Evolutionary conservation across 2,888 invertebrate species (phyloP), one percentile per base, ranked within the genome.

Genomic region (Drosophila neotestacea): DNA sequence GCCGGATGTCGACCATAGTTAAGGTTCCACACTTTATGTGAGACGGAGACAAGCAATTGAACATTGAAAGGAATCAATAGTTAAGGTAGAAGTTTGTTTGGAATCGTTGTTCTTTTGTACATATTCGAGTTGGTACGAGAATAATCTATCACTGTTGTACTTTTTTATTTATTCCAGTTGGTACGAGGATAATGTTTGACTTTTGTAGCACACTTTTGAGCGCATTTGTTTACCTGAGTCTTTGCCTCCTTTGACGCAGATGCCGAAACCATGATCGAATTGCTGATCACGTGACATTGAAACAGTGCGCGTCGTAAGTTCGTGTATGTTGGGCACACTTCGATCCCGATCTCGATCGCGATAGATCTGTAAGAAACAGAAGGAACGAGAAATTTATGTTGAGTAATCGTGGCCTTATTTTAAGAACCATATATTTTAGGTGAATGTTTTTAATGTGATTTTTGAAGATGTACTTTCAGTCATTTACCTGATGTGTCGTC

Each of bases 191-290:
- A 38, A 41, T 30, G 42, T 38, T 3, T 38, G 6, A 22, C 4
- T 41, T 34, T 10, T 41, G 30, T 48, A 9, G 63, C 42, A 62
- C 51, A 56, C 39, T 9, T 62, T 1, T 6, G 6, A 11, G 62
- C 41, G 56, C 39, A 22, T 11, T 42, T 28, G 27, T 5, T 28
- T 92, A 97, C 97, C 97, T 92, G 97, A 96, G 93, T 97, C 97
- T 93, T 97, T 97, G 84, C 97, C 97, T 90, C 97, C 97, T 93
- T 97, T 97, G 91, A 97, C 97, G 94, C 97, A 97, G 91, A 97
- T 97, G 73, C 97, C 97, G 93, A 97, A 97, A 70, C 97, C 97
- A 92, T 97, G 97, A 91, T 96, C 96, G 72, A 96, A 95, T 52
- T 95, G 95, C 59, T 95, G 95, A 91, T 97, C 96, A 76, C 97